Evolutionary conservation across 2,888 invertebrate species (phyloP).

Genomic region (Drosophila histrio): DNA sequence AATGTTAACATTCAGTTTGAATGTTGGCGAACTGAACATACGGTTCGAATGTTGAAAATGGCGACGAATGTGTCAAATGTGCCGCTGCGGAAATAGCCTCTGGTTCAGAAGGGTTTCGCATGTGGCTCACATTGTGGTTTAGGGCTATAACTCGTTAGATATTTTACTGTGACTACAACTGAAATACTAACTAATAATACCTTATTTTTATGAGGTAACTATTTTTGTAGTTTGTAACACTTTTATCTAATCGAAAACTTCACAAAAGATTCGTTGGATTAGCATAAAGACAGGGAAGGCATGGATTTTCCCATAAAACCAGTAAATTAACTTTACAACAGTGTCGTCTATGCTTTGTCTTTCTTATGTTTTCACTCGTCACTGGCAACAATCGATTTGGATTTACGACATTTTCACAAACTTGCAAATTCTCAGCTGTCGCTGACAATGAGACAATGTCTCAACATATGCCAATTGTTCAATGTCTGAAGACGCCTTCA

Average conservation of each 20-base stretch:
- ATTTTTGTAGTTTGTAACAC: no score
- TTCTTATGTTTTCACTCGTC: not conserved
- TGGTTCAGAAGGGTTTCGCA: not conserved
- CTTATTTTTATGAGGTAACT: no score
- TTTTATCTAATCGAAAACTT: not conserved
- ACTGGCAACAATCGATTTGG: not conserved
- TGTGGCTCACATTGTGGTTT: not conserved
- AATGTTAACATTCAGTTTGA: no score
- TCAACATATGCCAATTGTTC: constrained; percentile 13
- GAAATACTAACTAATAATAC: no score
- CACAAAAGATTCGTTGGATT: no score
- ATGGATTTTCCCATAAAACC: no score
- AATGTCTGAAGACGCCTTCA: constrained; percentile 5
- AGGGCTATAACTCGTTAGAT: not conserved
- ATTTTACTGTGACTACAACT: no score
- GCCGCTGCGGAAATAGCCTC: no score
- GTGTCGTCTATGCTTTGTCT: not conserved
- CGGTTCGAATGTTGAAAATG: no score
- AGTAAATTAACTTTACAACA: not conserved
- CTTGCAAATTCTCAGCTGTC: constrained; percentile 4
- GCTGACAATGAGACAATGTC: constrained; percentile 4
- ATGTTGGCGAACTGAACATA: no score
- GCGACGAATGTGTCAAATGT: no score
- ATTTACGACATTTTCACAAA: constrained; percentile 13
- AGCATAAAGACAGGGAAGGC: not conserved